Evolutionary conservation across 2,797 vertebrate species (phyloP), one percentile per base, ranked within the genome.

Genomic region (Pantherophis vulpinus): DNA sequence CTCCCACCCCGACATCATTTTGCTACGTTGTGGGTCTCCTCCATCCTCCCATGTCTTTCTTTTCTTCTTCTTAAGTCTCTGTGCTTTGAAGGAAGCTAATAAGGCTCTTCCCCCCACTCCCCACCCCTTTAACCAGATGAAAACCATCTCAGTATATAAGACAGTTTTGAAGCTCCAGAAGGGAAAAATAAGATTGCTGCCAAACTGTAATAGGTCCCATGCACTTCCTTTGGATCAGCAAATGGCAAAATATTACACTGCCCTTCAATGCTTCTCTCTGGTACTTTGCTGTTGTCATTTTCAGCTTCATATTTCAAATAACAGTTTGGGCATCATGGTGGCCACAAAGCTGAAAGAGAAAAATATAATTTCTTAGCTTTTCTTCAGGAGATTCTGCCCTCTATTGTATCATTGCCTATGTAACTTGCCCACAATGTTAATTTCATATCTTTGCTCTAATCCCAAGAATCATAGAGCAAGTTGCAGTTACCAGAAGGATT

Each of bases 121-220:
- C 0, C 7, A 11, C n/a, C 66, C 10, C 5, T n/a, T 51, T 87
- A 97, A 96, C 95, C 96, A 98, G 96, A 97, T 97, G 97, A 97
- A 98, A 97, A 92, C 59, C 95, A 94, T 97, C 94, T 97, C 96
- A 94, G 93, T 96, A 79, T 96, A 93, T 91, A 96, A 95, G 94
- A 97, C 95, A 97, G 97, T 95, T 95, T 96, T 93, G 95, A 97
- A 97, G 95, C 94, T 97, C 96, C 97, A 96, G 96, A 97, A 97
- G 96, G 95, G 95, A 97, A 97, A 97, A 97, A 97, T 95, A 97
- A 97, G 97, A 97, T 95, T 95, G 95, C 95, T 98, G 97, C 97
- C 97, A 98, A 97, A 97, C 91, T 94, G 92, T 97, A 98, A 98
- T 97, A 96, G 90, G 93, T 98, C 96, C 95, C 95, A 97, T 96